Base-by-base conservation (phyloP, 2,888 invertebrate species). In the Euclidia mi region DNA sequence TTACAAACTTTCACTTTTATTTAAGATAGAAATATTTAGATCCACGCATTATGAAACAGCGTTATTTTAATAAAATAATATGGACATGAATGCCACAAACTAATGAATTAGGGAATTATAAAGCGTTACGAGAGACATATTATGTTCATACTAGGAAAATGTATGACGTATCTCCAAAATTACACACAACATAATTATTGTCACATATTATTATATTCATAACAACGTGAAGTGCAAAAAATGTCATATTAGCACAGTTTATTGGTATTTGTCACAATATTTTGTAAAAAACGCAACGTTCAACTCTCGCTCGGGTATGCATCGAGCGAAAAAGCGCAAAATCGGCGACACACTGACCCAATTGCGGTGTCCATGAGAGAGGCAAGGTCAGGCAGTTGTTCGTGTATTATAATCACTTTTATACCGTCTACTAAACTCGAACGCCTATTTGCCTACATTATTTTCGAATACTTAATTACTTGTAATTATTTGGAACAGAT, bases 311-410 rank as follows among this genome's bases (percentile, higher is more conserved):
- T 50, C 14, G 49, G 58, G 55, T 50, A 49, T 55, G 58, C 50
- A 57, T 57, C 46, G 50, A 68, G 72, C 56, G 66, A 73, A 82
- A 85, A 81, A 82, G 76, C 78, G 79, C 76, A 71, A 82, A 88
- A 82, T 82, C 68, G 79, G 79, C 81, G 91, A 81, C 89, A 91
- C 71, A 91, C 64, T 93, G 84, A 89, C 92, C 92, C 72, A 88
- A 85, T 87, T 91, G 81, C 70, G 65, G 74, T 79, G 89, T 87
- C 91, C 91, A 85, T 88, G 88, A 89, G 84, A 78, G 75, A 71
- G 70, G 77, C 93, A 93, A 92, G 93, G 92, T 91, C 90, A 85
- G 75, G 74, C 71, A 66, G 75, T 70, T 67, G 71, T 65, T 62
- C 71, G 65, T 71, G 32, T 49, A 56, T 68, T 67, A 60, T 72